These are phyloP conservation scores for Echinops telfairi DNA, from an alignment of 2,113 vertebrate genomes.

Conservation along the genomic window DNA sequence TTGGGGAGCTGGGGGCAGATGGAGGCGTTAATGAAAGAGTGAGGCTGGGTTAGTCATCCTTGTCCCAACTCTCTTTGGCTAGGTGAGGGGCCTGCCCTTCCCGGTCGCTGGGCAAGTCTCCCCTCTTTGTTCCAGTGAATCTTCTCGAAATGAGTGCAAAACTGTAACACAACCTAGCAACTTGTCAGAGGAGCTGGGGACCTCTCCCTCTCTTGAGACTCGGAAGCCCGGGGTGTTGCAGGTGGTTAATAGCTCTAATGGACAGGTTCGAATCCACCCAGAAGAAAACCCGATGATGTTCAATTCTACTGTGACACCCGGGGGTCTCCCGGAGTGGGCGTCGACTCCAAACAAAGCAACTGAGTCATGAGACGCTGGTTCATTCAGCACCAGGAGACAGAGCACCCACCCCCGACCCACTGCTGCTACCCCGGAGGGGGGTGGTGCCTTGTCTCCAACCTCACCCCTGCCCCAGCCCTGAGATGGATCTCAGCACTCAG, in stretches of 20 bases:
- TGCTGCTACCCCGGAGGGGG: not conserved
- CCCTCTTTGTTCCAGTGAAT: not conserved
- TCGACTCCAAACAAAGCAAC: not conserved
- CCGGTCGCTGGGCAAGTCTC: not conserved
- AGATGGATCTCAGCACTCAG: not conserved
- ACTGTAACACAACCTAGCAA: not conserved
- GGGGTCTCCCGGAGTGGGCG: not conserved
- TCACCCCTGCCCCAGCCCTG: not conserved
- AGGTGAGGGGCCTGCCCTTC: not conserved
- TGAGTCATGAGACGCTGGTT: not conserved
- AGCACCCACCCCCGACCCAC: too few species aligned
- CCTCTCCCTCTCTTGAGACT: not conserved
- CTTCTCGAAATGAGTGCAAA: not conserved
- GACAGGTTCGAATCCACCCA: not conserved
- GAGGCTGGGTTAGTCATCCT: not conserved
- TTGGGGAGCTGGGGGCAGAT: not conserved
- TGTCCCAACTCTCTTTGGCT: not conserved
- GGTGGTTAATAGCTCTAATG: not conserved
- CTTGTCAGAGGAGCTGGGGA: not conserved
- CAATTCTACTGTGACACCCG: not conserved
- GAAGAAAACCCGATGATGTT: not conserved
- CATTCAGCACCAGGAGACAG: not conserved
- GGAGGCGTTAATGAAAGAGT: not conserved
- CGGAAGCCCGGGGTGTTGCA: not conserved
- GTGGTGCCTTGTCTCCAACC: not conserved